These are phyloP conservation scores for Cerceris ruficornis DNA, from an alignment of 2,888 invertebrate genomes.

Conservation along the genomic window DNA sequence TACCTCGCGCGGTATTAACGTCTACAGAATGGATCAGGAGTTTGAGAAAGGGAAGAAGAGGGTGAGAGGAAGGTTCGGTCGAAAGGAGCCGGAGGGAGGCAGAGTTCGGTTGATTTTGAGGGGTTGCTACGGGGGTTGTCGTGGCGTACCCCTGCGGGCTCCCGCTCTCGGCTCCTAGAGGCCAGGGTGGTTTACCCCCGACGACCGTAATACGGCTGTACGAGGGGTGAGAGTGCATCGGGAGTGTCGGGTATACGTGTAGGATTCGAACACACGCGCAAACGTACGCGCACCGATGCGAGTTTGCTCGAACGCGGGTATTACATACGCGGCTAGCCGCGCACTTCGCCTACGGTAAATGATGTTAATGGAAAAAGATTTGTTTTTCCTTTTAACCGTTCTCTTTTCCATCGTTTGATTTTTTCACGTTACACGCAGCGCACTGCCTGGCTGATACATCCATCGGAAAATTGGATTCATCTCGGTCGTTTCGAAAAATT, in stretches of 20 bases:
- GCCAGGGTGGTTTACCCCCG: slow-evolving; percentile 72
- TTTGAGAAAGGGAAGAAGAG: slow-evolving; percentile 81
- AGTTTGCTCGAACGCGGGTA: slow-evolving; percentile 15
- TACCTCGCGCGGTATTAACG: slow-evolving; percentile 82
- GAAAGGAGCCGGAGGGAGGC: slow-evolving; percentile 48
- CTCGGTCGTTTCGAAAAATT: no score
- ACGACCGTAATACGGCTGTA: slow-evolving; percentile 76
- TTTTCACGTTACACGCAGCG: neutral
- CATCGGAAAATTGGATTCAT: no score
- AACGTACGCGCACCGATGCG: slow-evolving; percentile 21
- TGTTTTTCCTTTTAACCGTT: slow-evolving; percentile 20
- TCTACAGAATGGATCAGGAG: slow-evolving; percentile 83
- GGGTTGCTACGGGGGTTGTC: slow-evolving; percentile 82
- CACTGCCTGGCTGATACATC: no score
- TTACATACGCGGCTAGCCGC: slow-evolving; percentile 67
- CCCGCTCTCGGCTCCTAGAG: slow-evolving; percentile 75
- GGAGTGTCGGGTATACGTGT: slow-evolving; percentile 6
- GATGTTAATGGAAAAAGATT: slow-evolving; percentile 55
- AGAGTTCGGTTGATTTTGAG: slow-evolving; percentile 81
- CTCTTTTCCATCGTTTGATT: neutral
- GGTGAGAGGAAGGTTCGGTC: slow-evolving; percentile 22
- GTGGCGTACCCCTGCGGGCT: slow-evolving; percentile 78
- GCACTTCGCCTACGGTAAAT: slow-evolving; percentile 52
- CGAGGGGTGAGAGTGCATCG: slow-evolving; percentile 65
- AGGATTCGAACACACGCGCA: neutral